Conservation (phyloP, 2,888 invertebrate species). For the Isotomurus palustris region DNA sequence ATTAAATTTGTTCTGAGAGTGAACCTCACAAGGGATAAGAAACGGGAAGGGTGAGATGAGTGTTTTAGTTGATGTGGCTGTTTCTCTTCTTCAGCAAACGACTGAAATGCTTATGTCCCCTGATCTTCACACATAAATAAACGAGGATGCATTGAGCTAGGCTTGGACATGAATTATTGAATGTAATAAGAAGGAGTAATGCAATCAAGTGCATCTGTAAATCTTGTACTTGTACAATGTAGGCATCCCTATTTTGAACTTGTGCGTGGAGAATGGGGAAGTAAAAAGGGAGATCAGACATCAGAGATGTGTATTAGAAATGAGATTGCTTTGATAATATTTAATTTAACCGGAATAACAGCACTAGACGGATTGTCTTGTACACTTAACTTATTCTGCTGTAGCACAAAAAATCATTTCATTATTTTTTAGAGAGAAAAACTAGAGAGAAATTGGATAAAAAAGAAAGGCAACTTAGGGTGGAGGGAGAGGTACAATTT, state of each 20-base stretch:
- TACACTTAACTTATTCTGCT: constrained; percentile 5
- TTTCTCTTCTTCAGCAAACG: too few species aligned
- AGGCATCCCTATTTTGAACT: background rate
- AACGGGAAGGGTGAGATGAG: too few species aligned
- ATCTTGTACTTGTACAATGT: background rate
- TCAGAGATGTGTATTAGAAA: too few species aligned
- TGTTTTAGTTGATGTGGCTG: too few species aligned
- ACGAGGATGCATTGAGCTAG: too few species aligned
- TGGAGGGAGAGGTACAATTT: background rate
- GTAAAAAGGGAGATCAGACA: too few species aligned
- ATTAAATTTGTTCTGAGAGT: too few species aligned
- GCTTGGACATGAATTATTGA: background rate
- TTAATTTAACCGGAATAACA: constrained; percentile 14
- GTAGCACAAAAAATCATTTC: background rate
- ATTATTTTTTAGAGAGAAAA: background rate
- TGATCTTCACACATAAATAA: too few species aligned
- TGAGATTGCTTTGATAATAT: constrained; percentile 10
- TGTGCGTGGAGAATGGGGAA: background rate
- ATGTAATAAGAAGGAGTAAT: background rate
- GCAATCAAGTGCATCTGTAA: background rate
- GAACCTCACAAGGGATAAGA: too few species aligned
- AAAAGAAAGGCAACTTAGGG: background rate
- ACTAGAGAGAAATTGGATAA: constrained; percentile 1
- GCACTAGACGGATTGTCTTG: background rate
- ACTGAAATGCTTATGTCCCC: too few species aligned